These are phyloP conservation scores for Sebastolobus altivelis DNA, from an alignment of 2,797 vertebrate genomes.

Conservation along the genomic window DNA sequence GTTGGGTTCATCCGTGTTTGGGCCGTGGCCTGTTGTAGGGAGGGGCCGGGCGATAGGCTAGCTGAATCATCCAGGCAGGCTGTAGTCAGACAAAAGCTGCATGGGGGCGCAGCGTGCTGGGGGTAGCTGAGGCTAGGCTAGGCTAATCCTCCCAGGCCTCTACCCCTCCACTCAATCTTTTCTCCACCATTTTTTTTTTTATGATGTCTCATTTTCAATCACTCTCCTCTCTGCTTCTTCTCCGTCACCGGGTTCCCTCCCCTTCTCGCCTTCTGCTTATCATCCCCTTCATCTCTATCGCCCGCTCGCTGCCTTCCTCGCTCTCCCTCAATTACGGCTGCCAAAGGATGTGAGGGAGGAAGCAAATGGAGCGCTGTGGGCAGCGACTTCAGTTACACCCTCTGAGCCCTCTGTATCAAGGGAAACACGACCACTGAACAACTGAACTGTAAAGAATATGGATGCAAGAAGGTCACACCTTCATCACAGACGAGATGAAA, in stretches of 20 bases:
- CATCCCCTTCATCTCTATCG: constrained; percentile 56
- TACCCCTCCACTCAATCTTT: constrained; percentile 32
- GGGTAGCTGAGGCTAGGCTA: constrained; percentile 52
- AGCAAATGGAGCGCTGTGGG: constrained; percentile 35
- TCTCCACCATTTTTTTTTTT: not conserved
- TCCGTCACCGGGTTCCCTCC: not conserved
- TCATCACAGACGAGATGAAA: constrained; percentile 60
- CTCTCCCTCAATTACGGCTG: constrained; percentile 38
- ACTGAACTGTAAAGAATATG: constrained; percentile 70
- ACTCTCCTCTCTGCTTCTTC: constrained; percentile 15
- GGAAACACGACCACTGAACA: constrained; percentile 62
- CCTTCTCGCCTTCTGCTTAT: constrained; percentile 31
- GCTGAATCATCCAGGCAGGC: constrained; percentile 57
- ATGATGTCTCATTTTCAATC: constrained; percentile 41
- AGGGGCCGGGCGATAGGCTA: constrained; percentile 40
- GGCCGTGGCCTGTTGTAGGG: constrained; percentile 58
- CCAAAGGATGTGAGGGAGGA: constrained; percentile 26
- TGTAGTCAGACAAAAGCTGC: constrained; percentile 81
- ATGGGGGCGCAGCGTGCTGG: constrained; percentile 62
- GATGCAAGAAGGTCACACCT: constrained; percentile 61
- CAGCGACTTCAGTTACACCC: constrained; percentile 59
- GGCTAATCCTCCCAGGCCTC: constrained; percentile 60
- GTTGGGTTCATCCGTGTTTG: constrained; percentile 70
- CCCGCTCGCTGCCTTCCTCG: constrained; percentile 29
- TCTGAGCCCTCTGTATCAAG: constrained; percentile 67